phyloP scores from a whole-genome alignment of 2,797 vertebrate genomes.

The Rhadinocentrus ornatus region DNA sequence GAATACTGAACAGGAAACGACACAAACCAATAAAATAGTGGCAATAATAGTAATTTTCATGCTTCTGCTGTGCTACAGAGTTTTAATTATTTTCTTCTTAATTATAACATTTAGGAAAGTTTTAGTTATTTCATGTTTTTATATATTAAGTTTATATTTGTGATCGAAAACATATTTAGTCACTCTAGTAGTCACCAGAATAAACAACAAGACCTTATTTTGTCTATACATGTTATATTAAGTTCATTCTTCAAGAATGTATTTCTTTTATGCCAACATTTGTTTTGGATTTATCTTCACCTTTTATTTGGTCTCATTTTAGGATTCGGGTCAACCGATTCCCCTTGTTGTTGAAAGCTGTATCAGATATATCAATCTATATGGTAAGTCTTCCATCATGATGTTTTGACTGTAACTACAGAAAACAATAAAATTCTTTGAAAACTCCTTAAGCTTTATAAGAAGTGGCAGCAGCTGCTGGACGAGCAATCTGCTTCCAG shows the following conservation, averaged over 20 bases:
- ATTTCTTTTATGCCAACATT: background rate
- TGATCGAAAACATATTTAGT: background rate
- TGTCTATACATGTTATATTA: background rate
- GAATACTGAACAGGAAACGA: slow-evolving; percentile 23
- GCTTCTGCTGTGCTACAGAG: slow-evolving; percentile 32
- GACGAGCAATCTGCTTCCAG: slow-evolving; percentile 38
- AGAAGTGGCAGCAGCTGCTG: slow-evolving; percentile 45
- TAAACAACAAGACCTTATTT: too few relatives aligned
- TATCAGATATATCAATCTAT: slow-evolving; percentile 96
- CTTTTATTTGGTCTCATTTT: slow-evolving; percentile 34
- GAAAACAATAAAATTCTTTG: slow-evolving; percentile 10
- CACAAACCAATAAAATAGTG: slow-evolving; percentile 15
- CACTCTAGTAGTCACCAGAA: too few relatives aligned
- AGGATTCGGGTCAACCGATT: slow-evolving; percentile 91
- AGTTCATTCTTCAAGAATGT: background rate
- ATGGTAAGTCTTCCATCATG: slow-evolving; percentile 83
- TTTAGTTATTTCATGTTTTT: background rate
- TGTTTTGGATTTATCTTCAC: background rate
- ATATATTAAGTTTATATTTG: background rate
- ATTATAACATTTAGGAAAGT: background rate
- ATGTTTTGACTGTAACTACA: slow-evolving; percentile 1
- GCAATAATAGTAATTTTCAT: slow-evolving; percentile 12
- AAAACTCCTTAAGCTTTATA: slow-evolving; percentile 26
- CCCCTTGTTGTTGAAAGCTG: slow-evolving; percentile 98
- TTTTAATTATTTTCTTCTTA: background rate